Evolutionary conservation across 2,888 invertebrate species (phyloP).

Genomic region (Leucophenga montana): DNA sequence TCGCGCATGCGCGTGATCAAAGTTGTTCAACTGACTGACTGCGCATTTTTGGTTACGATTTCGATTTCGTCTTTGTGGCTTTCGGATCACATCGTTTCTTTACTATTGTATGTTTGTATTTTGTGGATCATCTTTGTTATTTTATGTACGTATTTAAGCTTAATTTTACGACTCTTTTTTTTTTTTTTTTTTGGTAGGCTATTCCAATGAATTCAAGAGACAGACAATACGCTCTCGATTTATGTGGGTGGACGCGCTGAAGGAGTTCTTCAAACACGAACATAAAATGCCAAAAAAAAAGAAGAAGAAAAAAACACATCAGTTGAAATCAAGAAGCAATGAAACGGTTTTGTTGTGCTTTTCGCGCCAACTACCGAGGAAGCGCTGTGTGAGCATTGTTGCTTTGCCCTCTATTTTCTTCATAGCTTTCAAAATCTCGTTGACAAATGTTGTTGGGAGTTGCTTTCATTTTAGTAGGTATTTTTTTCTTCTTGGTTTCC

Average conservation of each 20-base stretch:
- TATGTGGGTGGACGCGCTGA: constrained; percentile 60
- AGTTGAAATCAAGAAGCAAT: not conserved
- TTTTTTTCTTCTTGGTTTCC: constrained; percentile 27
- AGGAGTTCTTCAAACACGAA: constrained; percentile 23
- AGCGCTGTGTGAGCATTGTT: not conserved
- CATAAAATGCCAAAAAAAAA: not conserved
- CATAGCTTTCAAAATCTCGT: not conserved
- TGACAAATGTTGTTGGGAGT: constrained; percentile 12
- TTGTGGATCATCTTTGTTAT: constrained; percentile 33
- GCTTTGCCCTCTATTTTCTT: not conserved
- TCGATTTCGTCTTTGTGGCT: constrained; percentile 47
- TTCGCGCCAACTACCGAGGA: constrained; percentile 18
- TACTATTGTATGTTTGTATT: constrained; percentile 9
- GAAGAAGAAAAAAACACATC: not conserved
- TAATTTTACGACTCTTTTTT: constrained; percentile 36
- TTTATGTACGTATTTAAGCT: constrained; percentile 39
- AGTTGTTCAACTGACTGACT: constrained; percentile 60
- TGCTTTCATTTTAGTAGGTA: constrained; percentile 7
- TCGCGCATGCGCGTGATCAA: constrained; percentile 66
- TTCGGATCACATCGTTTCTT: not conserved
- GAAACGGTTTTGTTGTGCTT: not conserved
- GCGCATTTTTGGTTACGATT: constrained; percentile 58
- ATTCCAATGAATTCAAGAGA: constrained; percentile 60
- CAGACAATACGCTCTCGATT: constrained; percentile 56
- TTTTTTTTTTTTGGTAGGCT: not conserved